These are phyloP conservation scores for Euplagia quadripunctaria DNA, from an alignment of 2,888 invertebrate species.

Conservation along the genomic window DNA sequence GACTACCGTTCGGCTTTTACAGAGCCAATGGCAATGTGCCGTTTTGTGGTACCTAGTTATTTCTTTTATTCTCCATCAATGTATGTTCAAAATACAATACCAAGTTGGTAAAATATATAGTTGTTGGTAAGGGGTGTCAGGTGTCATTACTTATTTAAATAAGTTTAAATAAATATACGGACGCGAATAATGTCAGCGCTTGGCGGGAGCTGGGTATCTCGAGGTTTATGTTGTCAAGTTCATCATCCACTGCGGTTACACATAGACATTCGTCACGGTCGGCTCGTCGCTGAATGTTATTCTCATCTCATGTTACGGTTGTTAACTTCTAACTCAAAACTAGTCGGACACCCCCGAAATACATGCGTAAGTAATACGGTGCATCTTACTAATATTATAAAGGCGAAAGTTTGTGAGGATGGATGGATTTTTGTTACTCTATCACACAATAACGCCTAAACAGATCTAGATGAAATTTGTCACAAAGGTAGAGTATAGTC, in stretches of 20 bases:
- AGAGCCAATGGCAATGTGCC: too few relatives aligned
- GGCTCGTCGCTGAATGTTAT: slow-evolving; percentile 3
- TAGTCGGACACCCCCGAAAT: too few relatives aligned
- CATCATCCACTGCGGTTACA: not conserved
- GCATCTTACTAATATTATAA: too few relatives aligned
- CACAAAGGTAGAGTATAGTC: too few relatives aligned
- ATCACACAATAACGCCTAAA: too few relatives aligned
- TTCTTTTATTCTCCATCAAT: not conserved
- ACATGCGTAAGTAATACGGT: too few relatives aligned
- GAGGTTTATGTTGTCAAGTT: slow-evolving; percentile 9
- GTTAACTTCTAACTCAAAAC: not conserved
- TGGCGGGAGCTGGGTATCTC: too few relatives aligned
- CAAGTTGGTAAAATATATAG: not conserved
- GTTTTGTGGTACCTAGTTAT: not conserved
- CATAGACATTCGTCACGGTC: slow-evolving; percentile 3
- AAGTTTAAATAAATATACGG: not conserved
- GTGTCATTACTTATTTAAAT: not conserved
- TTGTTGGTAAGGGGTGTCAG: too few relatives aligned
- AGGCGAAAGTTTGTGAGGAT: too few relatives aligned
- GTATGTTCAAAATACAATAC: not conserved
- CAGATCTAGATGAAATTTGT: too few relatives aligned
- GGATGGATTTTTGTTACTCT: too few relatives aligned
- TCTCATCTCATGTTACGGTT: not conserved
- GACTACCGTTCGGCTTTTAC: not conserved
- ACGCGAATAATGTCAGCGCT: not conserved